Evolutionary conservation across 2,888 invertebrate genomes (phyloP).

Genomic region (Apodemia mormo): DNA sequence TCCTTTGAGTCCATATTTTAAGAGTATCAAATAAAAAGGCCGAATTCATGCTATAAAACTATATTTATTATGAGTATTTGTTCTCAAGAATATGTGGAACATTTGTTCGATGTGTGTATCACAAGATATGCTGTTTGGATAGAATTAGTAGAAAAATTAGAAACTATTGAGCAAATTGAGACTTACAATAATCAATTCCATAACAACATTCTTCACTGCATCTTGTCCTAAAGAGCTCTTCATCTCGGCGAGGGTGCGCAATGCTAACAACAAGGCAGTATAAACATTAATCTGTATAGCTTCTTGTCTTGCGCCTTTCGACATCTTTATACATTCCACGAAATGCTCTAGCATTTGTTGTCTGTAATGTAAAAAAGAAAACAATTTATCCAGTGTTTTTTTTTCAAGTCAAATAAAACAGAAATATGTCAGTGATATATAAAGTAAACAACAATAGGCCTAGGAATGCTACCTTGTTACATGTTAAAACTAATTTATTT

Average conservation of each 20-base stretch:
- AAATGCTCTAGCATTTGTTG: constrained; percentile 99
- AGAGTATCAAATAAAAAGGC: too few species aligned
- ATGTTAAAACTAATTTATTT: not conserved
- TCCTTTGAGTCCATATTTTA: too few species aligned
- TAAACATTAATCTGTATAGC: constrained; percentile 98
- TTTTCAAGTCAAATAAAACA: not conserved
- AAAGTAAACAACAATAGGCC: not conserved
- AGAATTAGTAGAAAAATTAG: too few species aligned
- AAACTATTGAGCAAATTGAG: not conserved
- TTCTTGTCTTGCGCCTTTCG: constrained; percentile 95
- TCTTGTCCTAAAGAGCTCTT: constrained; percentile 94
- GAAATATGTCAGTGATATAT: constrained; percentile 12
- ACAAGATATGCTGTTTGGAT: too few species aligned
- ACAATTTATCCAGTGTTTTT: not conserved
- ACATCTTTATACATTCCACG: constrained; percentile 95
- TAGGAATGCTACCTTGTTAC: not conserved
- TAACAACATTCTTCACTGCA: constrained; percentile 92
- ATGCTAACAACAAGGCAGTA: constrained; percentile 93
- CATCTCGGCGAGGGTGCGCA: constrained; percentile 93
- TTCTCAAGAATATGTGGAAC: too few species aligned
- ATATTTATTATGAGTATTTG: too few species aligned
- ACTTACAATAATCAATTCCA: constrained; percentile 88
- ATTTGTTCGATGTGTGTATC: too few species aligned
- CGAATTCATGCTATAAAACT: too few species aligned
- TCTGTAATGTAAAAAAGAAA: constrained; percentile 44